These are phyloP conservation scores for Schizothorax lantsangensis DNA, from an alignment of 2,797 vertebrate genomes.

Conservation along the genomic window DNA sequence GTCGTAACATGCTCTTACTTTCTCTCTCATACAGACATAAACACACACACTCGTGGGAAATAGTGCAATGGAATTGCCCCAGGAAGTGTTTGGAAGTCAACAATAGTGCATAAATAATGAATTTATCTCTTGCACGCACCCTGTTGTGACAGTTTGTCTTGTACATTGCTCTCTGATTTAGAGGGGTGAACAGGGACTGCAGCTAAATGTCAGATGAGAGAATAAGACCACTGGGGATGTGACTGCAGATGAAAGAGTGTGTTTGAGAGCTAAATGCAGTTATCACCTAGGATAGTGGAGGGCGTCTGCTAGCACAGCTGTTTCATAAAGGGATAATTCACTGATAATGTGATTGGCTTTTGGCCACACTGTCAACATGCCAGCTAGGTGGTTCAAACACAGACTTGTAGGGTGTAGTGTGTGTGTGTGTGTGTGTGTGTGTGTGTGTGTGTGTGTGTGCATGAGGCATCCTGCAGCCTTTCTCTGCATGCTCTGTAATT, in stretches of 20 bases:
- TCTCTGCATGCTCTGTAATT: constrained; percentile 12
- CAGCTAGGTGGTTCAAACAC: constrained; percentile 29
- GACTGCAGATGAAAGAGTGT: constrained; percentile 19
- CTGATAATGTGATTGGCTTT: constrained; percentile 49
- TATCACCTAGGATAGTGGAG: constrained; percentile 20
- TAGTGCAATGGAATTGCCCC: constrained; percentile 20
- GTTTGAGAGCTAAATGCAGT: constrained; percentile 25
- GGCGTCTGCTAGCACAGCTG: constrained; percentile 42
- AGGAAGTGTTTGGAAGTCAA: constrained; percentile 36
- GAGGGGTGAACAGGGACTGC: constrained; percentile 13
- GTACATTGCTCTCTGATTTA: constrained; percentile 18
- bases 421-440: neutral
- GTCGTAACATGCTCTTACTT: neutral
- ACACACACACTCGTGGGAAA: constrained; percentile 18
- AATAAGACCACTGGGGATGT: constrained; percentile 17
- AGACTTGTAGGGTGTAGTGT: neutral
- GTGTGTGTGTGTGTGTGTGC: neutral
- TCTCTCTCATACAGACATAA: neutral
- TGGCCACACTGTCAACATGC: constrained; percentile 38
- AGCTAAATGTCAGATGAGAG: constrained; percentile 21
- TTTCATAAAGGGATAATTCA: constrained; percentile 46
- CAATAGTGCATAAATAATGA: constrained; percentile 36
- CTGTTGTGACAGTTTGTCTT: constrained; percentile 29
- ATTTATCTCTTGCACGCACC: constrained; percentile 32
- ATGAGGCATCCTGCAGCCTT: neutral